phyloP scores from a whole-genome alignment of 92 coral and sea anemone genomes.

The Palythoa heliodiscus region DNA sequence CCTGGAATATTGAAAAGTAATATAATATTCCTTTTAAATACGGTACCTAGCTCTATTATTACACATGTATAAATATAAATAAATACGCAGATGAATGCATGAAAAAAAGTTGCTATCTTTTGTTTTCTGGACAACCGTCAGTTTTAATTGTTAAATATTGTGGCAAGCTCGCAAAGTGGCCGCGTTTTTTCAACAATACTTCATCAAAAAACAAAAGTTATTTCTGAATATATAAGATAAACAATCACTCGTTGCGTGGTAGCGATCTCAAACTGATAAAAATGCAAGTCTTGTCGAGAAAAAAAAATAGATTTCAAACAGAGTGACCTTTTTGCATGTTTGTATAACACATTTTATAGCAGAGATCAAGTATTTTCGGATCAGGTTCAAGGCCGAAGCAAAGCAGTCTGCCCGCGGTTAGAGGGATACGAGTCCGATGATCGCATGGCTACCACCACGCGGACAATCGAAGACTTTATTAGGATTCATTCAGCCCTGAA shows the following conservation, averaged over 20 bases:
- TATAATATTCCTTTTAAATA: neutral
- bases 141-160: neutral
- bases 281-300: neutral
- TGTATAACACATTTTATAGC: neutral
- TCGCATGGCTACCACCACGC: no score
- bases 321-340: neutral
- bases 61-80: neutral
- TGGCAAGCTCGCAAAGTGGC: neutral
- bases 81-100: neutral
- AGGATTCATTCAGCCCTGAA: no score
- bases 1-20: neutral
- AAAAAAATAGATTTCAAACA: neutral
- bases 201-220: neutral
- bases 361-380: neutral
- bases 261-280: neutral
- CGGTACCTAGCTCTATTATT: neutral
- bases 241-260: neutral
- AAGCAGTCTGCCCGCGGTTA: no score
- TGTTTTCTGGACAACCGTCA: neutral
- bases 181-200: neutral
- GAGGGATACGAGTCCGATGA: no score
- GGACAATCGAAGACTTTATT: no score
- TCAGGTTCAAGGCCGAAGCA: no score
- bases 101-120: neutral
- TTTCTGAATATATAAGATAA: neutral